A percentile compares a stretch with the other conserved stretches of the same genome.
These are phyloP conservation scores for Antedon mediterranea DNA, from an alignment of 53 echinoderm and acorn worm genomes.

Conservation along the genomic window DNA sequence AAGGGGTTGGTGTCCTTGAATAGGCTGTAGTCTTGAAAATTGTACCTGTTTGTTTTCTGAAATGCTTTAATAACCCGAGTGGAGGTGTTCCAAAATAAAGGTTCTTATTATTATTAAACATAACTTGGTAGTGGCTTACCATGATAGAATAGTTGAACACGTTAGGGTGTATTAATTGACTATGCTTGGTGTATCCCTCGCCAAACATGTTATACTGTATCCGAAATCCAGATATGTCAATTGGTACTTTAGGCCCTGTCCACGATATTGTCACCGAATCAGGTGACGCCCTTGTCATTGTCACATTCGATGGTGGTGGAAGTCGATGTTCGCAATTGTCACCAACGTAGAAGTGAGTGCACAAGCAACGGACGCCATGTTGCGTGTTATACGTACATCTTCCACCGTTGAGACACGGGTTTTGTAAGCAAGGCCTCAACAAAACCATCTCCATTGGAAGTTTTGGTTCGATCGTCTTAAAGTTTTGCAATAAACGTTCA, in stretches of 20 bases:
- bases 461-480: neutral
- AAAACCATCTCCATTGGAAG: neutral
- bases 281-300: constrained; percentile 12
- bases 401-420: constrained; percentile 64
- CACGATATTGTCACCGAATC: constrained; percentile 29
- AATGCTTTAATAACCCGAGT: too few species aligned
- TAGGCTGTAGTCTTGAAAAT: too few species aligned
- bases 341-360: constrained; percentile 49
- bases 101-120: too few species aligned
- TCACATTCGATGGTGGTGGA: constrained; percentile 59
- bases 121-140: too few species aligned
- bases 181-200: constrained; percentile 3
- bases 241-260: constrained; percentile 20
- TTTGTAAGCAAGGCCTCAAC: constrained; percentile 22
- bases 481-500: neutral
- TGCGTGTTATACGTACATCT: constrained; percentile 18
- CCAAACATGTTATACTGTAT: constrained; percentile 64
- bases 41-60: too few species aligned
- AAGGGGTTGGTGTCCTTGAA: too few species aligned
- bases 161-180: constrained; percentile 38
- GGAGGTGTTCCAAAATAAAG: too few species aligned
- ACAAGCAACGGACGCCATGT: constrained; percentile 26
- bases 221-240: constrained; percentile 34
- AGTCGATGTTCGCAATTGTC: constrained; percentile 35
- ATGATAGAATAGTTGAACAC: constrained; percentile 33